Base-by-base conservation (phyloP, 2,888 invertebrate genomes). In the Cataglyphis rosenhaueri region DNA sequence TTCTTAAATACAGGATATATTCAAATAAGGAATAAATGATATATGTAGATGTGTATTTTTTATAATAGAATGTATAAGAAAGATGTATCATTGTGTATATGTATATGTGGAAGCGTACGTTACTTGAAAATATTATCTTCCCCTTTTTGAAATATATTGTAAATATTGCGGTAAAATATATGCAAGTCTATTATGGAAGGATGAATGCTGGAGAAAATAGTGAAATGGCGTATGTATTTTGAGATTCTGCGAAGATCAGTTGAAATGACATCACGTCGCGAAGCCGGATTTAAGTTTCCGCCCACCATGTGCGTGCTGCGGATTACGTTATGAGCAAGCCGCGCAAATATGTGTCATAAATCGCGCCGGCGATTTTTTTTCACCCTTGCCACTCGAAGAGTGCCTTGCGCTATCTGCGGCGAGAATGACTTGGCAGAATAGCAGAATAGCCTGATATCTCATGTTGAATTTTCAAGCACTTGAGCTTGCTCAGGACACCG, bases 231-330 rank as follows among this genome's bases (percentile, higher is more conserved):
- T 10, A 52, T 35, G 64, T 35, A 65, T 15, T n/a, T 3, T 55
- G 66, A 21, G 38, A 52, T 52, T 52, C 48, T 32, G 38, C 38
- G 64, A 52, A n/a, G 66, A 66, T 66, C 76, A 78, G 41, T 41
- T 78, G 76, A 57, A 78, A 57, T 78, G 76, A 78, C 76, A 65
- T 78, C 76, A 78, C 21, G 76, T 66, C 41, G 57, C 66, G 9
- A 21, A 78, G 66, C 76, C 66, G 76, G 76, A 66, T 78, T 66
- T 55, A 78, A 66, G 76, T 41, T 78, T n/a, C 41, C 48, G 48
- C 48, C 48, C 48, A 52, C 48, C 48, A 52, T 9, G 29, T 66
- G 38, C 64, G 38, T 38, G 38, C 64, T 18, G 66, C 29, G 66
- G n/a, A 66, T 66, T 66, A 29, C 52, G n/a, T 66, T 66, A 29